Conservation (phyloP, 2,888 invertebrate genomes). For the Prosopocoilus inquinatus region DNA sequence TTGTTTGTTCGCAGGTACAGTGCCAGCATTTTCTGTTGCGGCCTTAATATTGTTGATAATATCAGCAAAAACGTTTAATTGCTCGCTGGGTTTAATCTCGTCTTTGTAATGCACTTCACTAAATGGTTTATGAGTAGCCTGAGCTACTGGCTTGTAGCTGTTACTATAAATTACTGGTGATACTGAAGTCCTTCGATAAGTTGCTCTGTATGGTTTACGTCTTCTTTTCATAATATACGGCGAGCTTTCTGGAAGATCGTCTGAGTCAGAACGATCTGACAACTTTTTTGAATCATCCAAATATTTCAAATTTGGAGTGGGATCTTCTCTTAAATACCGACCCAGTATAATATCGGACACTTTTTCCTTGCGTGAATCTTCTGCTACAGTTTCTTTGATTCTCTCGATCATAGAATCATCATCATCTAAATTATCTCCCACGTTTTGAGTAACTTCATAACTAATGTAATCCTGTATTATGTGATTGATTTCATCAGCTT, state of each 20-base stretch:
- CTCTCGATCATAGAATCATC: neutral
- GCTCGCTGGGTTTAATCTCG: conserved; percentile 48
- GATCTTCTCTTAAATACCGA: too few relatives aligned
- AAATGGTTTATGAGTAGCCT: conserved; percentile 10
- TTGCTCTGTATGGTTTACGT: conserved; percentile 1
- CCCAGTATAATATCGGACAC: too few relatives aligned
- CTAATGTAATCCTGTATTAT: too few relatives aligned
- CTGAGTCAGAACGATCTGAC: too few relatives aligned
- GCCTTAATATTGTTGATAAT: conserved; percentile 53
- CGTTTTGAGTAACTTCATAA: neutral
- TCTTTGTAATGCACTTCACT: conserved; percentile 49
- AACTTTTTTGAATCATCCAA: too few relatives aligned
- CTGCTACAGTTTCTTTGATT: neutral
- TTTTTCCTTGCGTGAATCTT: conserved; percentile 12
- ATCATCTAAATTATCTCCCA: conserved; percentile 7
- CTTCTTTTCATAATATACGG: conserved; percentile 15
- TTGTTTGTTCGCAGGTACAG: neutral
- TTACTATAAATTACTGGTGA: neutral
- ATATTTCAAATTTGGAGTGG: too few relatives aligned
- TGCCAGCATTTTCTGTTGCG: conserved; percentile 11
- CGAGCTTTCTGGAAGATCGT: conserved; percentile 13
- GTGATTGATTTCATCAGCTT: too few relatives aligned
- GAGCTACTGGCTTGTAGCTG: conserved; percentile 6
- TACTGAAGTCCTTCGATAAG: neutral
- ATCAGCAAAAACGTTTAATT: conserved; percentile 53